Base-by-base conservation (phyloP, 2,888 invertebrate genomes). In the Aproaerema taeniolella region DNA sequence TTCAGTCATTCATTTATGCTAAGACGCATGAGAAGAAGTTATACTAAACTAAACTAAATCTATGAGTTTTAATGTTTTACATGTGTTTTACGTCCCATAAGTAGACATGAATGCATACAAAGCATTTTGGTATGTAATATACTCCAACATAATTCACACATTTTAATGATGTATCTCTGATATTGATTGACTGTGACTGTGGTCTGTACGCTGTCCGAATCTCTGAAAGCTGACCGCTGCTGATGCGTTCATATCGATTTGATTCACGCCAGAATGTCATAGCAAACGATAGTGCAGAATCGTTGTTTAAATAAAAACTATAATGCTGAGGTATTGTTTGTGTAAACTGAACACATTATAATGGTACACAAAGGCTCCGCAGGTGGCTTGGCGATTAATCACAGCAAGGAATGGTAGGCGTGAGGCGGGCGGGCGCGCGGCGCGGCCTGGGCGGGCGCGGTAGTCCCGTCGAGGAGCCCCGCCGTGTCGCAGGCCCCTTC, bases 321-420 rank as follows among this genome's bases (percentile, higher is more conserved):
- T 6, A 20, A 8, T 8, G 20, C 20, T 20, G 20, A 6, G 20
- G 5, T 20, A 67, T 63, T 72, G 65, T 68, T 68, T 68, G 67
- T 60, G 55, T 58, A 65, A 67, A 62, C 56, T 52, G 58, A 66
- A 67, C 58, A 62, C 71, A 73, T 67, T 64, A n/a, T n/a, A 68
- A 58, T 52, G 58, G 61, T 69, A 62, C 59, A 76, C 70, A 78
- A 77, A 82, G 81, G 81, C 76, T 83, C 80, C 75, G 80, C 85
- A 85, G 85, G 85, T 85, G 82, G 83, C 69, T 75, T 57, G 71
- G 59, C 72, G 66, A 83, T 83, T 80, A 83, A 82, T 85, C 81
- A 80, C 75, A 52, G 76, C 72, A 59, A 69, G 75, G 70, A 59
- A 69, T 43, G 51, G 50, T 47, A 51, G 51, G 38, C 39, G 47